phyloP scores from a whole-genome alignment of 2,888 invertebrate genomes.

The Heteropelma amictum region DNA sequence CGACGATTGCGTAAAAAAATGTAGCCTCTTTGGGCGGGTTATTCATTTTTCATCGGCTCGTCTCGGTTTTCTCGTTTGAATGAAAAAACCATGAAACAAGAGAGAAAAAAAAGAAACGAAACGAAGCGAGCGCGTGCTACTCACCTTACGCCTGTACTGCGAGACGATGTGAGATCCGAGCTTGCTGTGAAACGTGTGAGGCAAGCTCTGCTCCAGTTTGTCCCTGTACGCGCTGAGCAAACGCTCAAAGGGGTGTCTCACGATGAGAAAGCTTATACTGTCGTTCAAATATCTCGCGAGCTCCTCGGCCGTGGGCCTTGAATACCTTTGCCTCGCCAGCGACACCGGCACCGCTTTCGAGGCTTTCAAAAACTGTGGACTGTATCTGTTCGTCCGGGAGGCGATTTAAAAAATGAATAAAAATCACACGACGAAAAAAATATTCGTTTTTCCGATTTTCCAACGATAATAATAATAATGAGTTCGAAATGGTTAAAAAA shows the following conservation, averaged over 20 bases:
- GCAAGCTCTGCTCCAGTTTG: slow-evolving; percentile 90
- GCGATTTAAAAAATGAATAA: slow-evolving; percentile 16
- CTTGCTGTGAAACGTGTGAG: slow-evolving; percentile 89
- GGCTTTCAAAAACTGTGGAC: slow-evolving; percentile 86
- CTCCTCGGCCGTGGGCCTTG: slow-evolving; percentile 85
- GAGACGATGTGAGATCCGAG: slow-evolving; percentile 88
- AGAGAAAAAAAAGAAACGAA: too few species aligned
- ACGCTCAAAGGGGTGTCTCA: slow-evolving; percentile 89
- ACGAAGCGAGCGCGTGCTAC: slow-evolving; percentile 25
- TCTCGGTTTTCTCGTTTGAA: too few species aligned
- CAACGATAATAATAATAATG: too few species aligned
- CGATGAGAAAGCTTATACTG: slow-evolving; percentile 89
- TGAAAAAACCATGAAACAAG: too few species aligned
- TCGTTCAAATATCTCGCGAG: slow-evolving; percentile 86
- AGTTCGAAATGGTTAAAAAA: too few species aligned
- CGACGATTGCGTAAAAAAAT: too few species aligned
- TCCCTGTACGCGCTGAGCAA: slow-evolving; percentile 90
- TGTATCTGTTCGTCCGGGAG: slow-evolving; percentile 83
- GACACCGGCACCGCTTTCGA: slow-evolving; percentile 88
- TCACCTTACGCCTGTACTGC: slow-evolving; percentile 84
- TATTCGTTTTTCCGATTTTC: too few species aligned
- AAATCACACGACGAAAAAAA: too few species aligned
- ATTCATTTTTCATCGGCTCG: too few species aligned
- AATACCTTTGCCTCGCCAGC: slow-evolving; percentile 88
- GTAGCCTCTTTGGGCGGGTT: too few species aligned